These are phyloP conservation scores for Melanaphis sacchari DNA, from an alignment of 1,140 invertebrate species.

Conservation along the genomic window DNA sequence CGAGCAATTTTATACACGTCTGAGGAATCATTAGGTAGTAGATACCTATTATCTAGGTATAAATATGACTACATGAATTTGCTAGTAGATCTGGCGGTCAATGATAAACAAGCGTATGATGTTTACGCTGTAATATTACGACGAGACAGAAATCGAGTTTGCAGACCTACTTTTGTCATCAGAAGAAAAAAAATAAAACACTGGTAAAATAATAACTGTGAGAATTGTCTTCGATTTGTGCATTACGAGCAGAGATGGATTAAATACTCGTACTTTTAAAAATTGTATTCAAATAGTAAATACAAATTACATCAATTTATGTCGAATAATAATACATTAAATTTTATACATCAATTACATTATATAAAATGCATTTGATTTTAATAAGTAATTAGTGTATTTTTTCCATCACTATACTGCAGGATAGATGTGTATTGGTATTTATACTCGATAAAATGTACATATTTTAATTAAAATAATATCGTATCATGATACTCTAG, in stretches of 20 bases:
- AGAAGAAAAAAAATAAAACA: conserved; percentile 3
- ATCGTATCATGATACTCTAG: too few relatives aligned
- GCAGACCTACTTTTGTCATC: background rate
- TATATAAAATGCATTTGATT: too few relatives aligned
- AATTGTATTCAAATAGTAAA: background rate
- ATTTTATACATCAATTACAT: too few relatives aligned
- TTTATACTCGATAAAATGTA: too few relatives aligned
- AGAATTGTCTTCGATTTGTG: background rate
- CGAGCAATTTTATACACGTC: background rate
- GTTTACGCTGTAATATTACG: background rate
- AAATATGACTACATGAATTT: background rate
- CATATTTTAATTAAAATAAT: too few relatives aligned
- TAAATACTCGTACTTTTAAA: background rate
- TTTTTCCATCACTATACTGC: too few relatives aligned
- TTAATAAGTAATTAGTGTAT: too few relatives aligned
- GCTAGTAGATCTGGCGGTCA: background rate
- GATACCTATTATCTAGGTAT: background rate
- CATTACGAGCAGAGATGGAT: background rate
- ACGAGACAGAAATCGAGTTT: background rate
- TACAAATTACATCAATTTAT: background rate
- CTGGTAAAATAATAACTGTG: background rate
- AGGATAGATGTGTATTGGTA: too few relatives aligned
- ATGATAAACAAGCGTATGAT: background rate
- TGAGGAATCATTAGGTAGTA: too few relatives aligned
- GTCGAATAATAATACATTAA: too few relatives aligned